Percentiles rank a stretch among this genome's conserved stretches.
Conservation (phyloP, 2,797 vertebrate genomes). For the Chlorospingus semifuscus region DNA sequence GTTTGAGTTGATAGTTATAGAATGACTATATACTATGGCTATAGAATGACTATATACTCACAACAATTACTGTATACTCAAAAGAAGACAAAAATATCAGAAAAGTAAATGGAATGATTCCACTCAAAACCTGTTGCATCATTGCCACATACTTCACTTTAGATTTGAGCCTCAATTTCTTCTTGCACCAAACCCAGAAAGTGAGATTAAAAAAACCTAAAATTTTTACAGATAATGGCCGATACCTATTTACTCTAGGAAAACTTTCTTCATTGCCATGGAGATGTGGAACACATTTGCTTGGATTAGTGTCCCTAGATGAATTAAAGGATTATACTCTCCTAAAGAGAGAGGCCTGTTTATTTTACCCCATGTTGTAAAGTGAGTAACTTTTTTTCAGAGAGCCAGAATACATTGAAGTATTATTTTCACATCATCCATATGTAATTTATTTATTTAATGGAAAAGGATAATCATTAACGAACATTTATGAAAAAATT, state of each 20-base stretch:
- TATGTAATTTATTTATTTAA: background rate
- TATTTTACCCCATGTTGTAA: background rate
- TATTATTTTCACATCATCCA: background rate
- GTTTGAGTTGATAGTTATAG: background rate
- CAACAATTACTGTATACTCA: background rate
- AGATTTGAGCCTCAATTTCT: background rate
- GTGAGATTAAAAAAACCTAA: accelerated
- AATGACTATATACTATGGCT: background rate
- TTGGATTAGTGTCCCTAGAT: background rate
- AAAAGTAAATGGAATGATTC: background rate
- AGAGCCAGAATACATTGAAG: background rate
- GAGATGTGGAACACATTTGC: background rate
- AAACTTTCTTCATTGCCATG: background rate
- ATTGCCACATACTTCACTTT: background rate
- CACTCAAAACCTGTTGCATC: background rate
- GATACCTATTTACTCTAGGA: background rate
- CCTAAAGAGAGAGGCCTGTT: background rate
- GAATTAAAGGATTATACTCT: background rate
- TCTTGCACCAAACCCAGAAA: background rate
- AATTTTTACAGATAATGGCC: background rate
- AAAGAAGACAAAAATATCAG: background rate
- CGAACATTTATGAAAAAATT: accelerated
- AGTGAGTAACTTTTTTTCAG: background rate
- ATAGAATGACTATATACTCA: background rate
- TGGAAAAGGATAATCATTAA: background rate